Base-by-base conservation (phyloP, 1,140 invertebrate genomes). In the Drosophila oshimai region DNA sequence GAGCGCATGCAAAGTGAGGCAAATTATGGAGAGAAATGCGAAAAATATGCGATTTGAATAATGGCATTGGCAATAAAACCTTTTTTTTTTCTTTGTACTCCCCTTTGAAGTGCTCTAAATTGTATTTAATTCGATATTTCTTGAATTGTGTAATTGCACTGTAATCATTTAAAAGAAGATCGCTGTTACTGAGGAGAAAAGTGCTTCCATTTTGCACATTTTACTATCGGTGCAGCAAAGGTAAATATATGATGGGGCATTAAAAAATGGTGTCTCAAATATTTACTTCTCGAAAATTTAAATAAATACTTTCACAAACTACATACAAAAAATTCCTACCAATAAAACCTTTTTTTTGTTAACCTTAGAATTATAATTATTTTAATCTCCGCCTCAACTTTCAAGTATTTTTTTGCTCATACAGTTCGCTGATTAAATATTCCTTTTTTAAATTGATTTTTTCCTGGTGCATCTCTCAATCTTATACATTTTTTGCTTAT, bases 21-120 rank as follows among this genome's bases (percentile, higher is more conserved):
- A 79, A 84, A 84, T 84, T 84, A 86, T 84, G 74, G 33, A 53
- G 76, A 58, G 50, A 72, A 58, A 61, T 72, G 36, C 24, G 44
- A 50, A 46, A 34, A 61, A 74, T 61, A 49, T 61, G 55, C 70
- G 54, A 84, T 84, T 86, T 80, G 74, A 84, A 84, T 86, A 65
- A 65, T 65, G 61, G 58, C 36, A 62, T 60, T 62, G 58, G 7
- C 36, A 33, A 65, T 64, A 65, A 64, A 62, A 33, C 29, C 2
- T 26, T 20, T 24, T 62, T 36, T 42, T 5, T 13, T 13, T 6
- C 10, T 12, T 12, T n/a, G 12, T 9, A 4, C 12, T 18, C 4
- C 18, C 18, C 28, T 15, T 13, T 10, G 26, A 42, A 29, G 49
- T n/a, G 49, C 17, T 58, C 47, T n/a, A 44, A 54, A 54, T 54